Evolutionary conservation across 2,888 invertebrate species (phyloP), one percentile per base, ranked within the genome.

Genomic region (Ryuthela nishihirai): DNA sequence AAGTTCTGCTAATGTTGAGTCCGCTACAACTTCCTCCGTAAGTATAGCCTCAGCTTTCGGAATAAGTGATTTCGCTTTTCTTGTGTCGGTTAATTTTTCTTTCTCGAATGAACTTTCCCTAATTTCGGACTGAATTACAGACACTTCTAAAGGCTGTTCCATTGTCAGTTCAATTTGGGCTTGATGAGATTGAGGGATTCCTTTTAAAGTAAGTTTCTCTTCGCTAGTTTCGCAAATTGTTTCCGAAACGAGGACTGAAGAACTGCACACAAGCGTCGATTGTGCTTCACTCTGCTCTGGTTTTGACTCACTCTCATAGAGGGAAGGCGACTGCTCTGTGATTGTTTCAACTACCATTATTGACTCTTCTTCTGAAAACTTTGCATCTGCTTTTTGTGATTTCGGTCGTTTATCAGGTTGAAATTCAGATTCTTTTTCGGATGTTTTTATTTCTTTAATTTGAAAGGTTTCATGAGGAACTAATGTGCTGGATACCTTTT

Each of bases 71-170:
- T 54, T 49, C 23, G 68, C 67, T 40, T 39, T 65, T 46, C 42
- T 56, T 15, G 38, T 67, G 65, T 46, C 70, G 64, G 43, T 67
- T 66, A 21, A 70, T 69, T 56, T 69, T 67, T 45, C 15, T 12
- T 47, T 10, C 9, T 18, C 26, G 21, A 62, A 46, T 6, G 43
- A 49, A 4, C 49, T 39, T 50, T 65, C 65, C 35, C 44, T 48
- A 15, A 42, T 36, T 21, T 59, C 62, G 25, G 62, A 18, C 52
- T 62, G 55, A 12, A 48, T 49, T 29, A 54, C 47, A 50, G 60
- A 54, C 41, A 60, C 54, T 43, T 55, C 39, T n/a, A 56, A 25
- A 18, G 62, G 40, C 17, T 53, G 42, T 10, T 47, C 40, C 10
- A 48, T 26, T 15, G 39, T 48, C 7, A 56, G 25, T 4, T 49